Evolutionary conservation across 2,888 invertebrate genomes (phyloP), one percentile per base, ranked within the genome.

Genomic region (Thalpophila matura): DNA sequence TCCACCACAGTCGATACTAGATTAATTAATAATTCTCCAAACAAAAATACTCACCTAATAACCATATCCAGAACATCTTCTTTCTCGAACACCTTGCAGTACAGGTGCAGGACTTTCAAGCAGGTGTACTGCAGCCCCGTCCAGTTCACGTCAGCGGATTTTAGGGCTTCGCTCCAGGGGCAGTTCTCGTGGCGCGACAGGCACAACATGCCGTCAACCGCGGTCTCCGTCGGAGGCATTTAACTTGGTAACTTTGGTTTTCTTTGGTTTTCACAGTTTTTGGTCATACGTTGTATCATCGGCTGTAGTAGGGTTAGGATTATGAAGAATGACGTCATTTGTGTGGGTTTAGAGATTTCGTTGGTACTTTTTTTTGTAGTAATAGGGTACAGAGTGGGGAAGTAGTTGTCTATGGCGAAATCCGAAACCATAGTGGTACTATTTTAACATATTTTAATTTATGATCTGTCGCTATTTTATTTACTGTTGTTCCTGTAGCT

Each of bases 61-160:
- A 97, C 96, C 92, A 97, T 96, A 89, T 97, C 97, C 92, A 97
- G 95, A 42, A 97, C 96, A 94, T 97, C 97, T 90, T 96, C 96
- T 86, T 97, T 96, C 86, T 97, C 97, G 92, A 98, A 98, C 81
- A 98, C 98, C 91, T 98, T 98, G 94, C 98, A 98, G 94, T 98
- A 98, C 57, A 98, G 95, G 85, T 97, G 97, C 65, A 98, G 95
- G 58, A 98, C 97, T 93, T 97, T 97, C 75, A 98, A 96, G 90
- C 98, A 98, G 76, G 97, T 97, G 91, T 97, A 97, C 84, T 97
- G 96, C 87, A 98, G 96, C 45, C 98, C 98, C n/a, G 97, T 97
- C 98, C 98, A 98, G 67, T 97, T 97, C 76, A 96, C 92, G 58
- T 96, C 87, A 83, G 94, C 89, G 72, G 95, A 87, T 87, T 93